Evolutionary conservation across 2,888 invertebrate species (phyloP).

Genomic region (Acleris laterana): DNA sequence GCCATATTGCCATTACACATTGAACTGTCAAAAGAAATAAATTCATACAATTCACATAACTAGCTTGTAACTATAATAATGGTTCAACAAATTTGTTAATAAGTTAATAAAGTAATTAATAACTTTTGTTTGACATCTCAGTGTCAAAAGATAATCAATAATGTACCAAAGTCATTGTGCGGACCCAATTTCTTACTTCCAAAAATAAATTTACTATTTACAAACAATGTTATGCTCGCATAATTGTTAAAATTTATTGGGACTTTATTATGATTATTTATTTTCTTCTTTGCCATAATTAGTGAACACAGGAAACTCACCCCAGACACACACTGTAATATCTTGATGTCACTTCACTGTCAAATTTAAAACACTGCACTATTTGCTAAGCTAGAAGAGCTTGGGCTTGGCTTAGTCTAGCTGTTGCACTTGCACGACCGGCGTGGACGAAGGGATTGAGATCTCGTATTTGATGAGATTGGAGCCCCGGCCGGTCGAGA

Average conservation of each 20-base stretch:
- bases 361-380: conserved; percentile 39
- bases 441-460: conserved; percentile 77
- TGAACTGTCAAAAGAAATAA: too few relatives aligned
- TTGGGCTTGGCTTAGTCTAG: conserved; percentile 68
- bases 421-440: conserved; percentile 79
- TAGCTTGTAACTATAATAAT: not conserved
- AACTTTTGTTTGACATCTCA: too few relatives aligned
- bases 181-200: too few relatives aligned
- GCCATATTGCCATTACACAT: not conserved
- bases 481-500: conserved; percentile 70
- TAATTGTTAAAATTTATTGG: too few relatives aligned
- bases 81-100: too few relatives aligned
- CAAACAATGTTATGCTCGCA: too few relatives aligned
- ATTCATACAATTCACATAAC: too few relatives aligned
- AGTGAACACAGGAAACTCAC: not conserved
- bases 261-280: too few relatives aligned
- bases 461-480: conserved; percentile 86
- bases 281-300: not conserved
- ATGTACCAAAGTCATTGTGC: too few relatives aligned
- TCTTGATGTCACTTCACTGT: conserved; percentile 21
- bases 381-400: conserved; percentile 44
- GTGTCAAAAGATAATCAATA: too few relatives aligned
- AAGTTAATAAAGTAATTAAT: too few relatives aligned
- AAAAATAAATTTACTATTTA: too few relatives aligned
- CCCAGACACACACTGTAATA: not conserved